Conservation (phyloP, 1,140 invertebrate genomes). For the Tetragnatha versicolor region DNA sequence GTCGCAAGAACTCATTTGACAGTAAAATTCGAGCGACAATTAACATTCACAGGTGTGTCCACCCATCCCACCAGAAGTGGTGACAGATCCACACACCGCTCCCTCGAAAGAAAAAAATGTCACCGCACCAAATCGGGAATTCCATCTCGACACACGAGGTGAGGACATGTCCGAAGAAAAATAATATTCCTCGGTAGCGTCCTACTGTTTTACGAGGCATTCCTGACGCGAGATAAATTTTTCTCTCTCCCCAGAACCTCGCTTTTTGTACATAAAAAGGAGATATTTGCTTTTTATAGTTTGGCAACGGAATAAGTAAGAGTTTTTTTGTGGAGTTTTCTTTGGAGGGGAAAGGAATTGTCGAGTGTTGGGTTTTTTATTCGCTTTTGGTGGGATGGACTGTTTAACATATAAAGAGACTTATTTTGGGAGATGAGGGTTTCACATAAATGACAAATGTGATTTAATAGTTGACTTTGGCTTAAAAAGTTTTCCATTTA, state of each 20-base stretch:
- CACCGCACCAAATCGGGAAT: background rate
- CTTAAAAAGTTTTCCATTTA: too few relatives aligned
- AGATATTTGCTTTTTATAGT: conserved; percentile 13
- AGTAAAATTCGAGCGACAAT: too few relatives aligned
- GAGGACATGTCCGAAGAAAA: background rate
- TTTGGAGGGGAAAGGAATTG: too few relatives aligned
- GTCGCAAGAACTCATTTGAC: too few relatives aligned
- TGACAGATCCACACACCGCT: background rate
- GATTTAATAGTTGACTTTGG: too few relatives aligned
- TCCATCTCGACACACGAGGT: conserved; percentile 17
- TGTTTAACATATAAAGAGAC: too few relatives aligned
- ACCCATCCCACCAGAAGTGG: too few relatives aligned
- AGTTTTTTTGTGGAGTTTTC: too few relatives aligned
- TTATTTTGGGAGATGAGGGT: too few relatives aligned
- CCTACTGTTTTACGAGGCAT: conserved; percentile 34
- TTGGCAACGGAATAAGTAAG: conserved; percentile 1
- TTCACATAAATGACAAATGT: too few relatives aligned
- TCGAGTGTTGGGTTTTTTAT: background rate
- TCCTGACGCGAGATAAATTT: conserved; percentile 21
- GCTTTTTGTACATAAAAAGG: conserved; percentile 32
- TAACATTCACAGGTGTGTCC: too few relatives aligned
- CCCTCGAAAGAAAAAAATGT: background rate
- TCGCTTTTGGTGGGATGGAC: too few relatives aligned
- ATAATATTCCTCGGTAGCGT: background rate
- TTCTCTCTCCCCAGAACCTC: background rate